A percentile compares a stretch with the other conserved stretches of the same genome.
Conservation (phyloP, 2,797 vertebrate genomes). For the Chaunax sp. region DNA sequence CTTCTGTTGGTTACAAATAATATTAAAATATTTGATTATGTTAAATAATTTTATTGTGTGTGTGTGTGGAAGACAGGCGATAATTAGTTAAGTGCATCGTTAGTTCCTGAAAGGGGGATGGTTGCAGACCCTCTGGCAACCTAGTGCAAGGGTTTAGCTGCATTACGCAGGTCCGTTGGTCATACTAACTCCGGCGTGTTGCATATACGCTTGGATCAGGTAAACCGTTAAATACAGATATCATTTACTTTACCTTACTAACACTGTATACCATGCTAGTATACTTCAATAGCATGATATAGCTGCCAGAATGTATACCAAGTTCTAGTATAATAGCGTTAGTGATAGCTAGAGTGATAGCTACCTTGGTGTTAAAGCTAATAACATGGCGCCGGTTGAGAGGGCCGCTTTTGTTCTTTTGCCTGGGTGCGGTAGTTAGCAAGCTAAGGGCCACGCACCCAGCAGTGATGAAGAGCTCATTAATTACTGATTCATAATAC, state of each 20-base stretch:
- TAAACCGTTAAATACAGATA: slow-evolving; percentile 4
- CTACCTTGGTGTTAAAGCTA: slow-evolving; percentile 55
- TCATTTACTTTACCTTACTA: rapidly evolving
- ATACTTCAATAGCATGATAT: rapidly evolving
- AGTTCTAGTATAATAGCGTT: not conserved
- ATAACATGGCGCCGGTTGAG: slow-evolving; percentile 75
- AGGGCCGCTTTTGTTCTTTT: slow-evolving; percentile 82
- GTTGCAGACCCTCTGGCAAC: slow-evolving; percentile 61
- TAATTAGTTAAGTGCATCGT: not conserved
- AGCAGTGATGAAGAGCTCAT: rapidly evolving
- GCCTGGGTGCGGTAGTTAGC: slow-evolving; percentile 67
- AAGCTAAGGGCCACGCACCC: not conserved
- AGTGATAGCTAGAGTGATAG: slow-evolving; percentile 26
- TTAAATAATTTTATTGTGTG: not conserved
- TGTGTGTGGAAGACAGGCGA: not conserved
- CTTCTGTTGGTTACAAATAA: rapidly evolving
- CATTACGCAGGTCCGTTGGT: slow-evolving; percentile 56
- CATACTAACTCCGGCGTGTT: slow-evolving; percentile 63
- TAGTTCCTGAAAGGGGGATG: slow-evolving; percentile 40
- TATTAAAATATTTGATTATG: not conserved
- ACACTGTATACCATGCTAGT: rapidly evolving
- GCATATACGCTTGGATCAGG: slow-evolving; percentile 56
- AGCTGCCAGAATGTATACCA: rapidly evolving
- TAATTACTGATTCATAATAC: rapidly evolving
- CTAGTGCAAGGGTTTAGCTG: slow-evolving; percentile 45